A percentile compares a stretch with the other conserved stretches of the same genome.
These are phyloP conservation scores for Dryobotodes eremita DNA, from an alignment of 2,888 invertebrate genomes.

Conservation along the genomic window DNA sequence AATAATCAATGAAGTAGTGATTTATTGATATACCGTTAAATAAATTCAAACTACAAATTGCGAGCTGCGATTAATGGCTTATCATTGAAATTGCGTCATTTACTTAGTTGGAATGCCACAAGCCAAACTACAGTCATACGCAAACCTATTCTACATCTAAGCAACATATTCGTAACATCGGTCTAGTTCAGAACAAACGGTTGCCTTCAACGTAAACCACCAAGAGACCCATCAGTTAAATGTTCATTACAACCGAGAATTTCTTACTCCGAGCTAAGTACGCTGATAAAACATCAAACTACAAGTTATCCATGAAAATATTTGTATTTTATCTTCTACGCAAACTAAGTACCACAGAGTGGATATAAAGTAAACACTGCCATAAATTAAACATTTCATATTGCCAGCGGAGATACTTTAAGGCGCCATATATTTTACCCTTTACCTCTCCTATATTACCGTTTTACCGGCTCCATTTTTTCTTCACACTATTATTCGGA, in stretches of 20 bases:
- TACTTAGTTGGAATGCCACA: background rate
- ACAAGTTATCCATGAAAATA: slow-evolving; percentile 26
- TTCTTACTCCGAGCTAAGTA: slow-evolving; percentile 3
- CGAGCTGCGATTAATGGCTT: background rate
- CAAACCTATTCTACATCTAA: background rate
- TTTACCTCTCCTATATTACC: slow-evolving; percentile 71
- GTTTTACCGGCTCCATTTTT: slow-evolving; percentile 73
- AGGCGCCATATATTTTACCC: slow-evolving; percentile 73
- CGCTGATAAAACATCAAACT: slow-evolving; percentile 30
- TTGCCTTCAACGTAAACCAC: slow-evolving; percentile 23
- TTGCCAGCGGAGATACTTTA: slow-evolving; percentile 70
- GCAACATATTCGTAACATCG: slow-evolving; percentile 5
- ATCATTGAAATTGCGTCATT: background rate
- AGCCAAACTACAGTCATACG: background rate
- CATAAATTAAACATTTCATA: slow-evolving; percentile 76
- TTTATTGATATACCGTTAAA: background rate
- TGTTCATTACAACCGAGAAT: slow-evolving; percentile 29
- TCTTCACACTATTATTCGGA: slow-evolving; percentile 79
- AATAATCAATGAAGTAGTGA: background rate
- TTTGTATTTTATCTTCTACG: slow-evolving; percentile 37
- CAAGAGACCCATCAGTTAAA: slow-evolving; percentile 34
- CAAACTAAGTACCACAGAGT: slow-evolving; percentile 55
- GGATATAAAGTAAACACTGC: slow-evolving; percentile 60
- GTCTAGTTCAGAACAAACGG: slow-evolving; percentile 22
- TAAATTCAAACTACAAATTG: background rate